Evolutionary conservation across 2,113 vertebrate genomes (phyloP), one percentile per base, ranked within the genome.

Genomic region (Epinephelus moara): DNA sequence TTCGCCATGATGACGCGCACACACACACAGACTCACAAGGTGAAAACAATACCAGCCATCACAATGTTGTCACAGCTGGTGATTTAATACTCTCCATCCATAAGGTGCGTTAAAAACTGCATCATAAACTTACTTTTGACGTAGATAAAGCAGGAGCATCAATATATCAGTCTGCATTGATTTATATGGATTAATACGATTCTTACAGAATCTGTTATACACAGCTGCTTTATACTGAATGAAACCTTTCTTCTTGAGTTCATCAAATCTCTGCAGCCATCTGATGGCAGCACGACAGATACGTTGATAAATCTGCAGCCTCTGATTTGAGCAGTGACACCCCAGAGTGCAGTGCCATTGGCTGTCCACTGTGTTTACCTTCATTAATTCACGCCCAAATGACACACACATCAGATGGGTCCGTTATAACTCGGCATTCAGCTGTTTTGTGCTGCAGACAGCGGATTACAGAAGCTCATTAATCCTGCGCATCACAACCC

Each of bases 231-330:
- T 25, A 30, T 4, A 47, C 17, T 9, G 4, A 3, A 45, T 57
- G 55, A 27, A 75, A 53, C 15, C 9, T n/a, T 64, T 53, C 3
- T 42, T 50, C 60, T 23, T 19, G 15, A 47, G 9, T 25, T 42
- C 49, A 42, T 42, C 42, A 40, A 25, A 19, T 73, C 70, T 17
- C 59, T 23, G 45, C 9, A 47, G 37, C 10, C 55, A 19, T 47
- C 5, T 59, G 55, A 62, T 62, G 19, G 19, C 71, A 74, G 25
- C 8, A 62, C 21, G 45, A 52, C 19, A 18, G 4, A 64, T 19
- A 25, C 12, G 10, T 40, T 25, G 30, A 53, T 53, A 42, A 53
- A 75, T 21, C 47, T 40, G 60, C 71, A 74, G 59, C 73, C 45
- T 74, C 57, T 25, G 11, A 37, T 52, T 62, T 50, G 19, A 74